A percentile compares a stretch with the other conserved stretches of the same genome.
These are phyloP conservation scores for Meloe dianella DNA, from an alignment of 2,888 invertebrate species.

Conservation along the genomic window DNA sequence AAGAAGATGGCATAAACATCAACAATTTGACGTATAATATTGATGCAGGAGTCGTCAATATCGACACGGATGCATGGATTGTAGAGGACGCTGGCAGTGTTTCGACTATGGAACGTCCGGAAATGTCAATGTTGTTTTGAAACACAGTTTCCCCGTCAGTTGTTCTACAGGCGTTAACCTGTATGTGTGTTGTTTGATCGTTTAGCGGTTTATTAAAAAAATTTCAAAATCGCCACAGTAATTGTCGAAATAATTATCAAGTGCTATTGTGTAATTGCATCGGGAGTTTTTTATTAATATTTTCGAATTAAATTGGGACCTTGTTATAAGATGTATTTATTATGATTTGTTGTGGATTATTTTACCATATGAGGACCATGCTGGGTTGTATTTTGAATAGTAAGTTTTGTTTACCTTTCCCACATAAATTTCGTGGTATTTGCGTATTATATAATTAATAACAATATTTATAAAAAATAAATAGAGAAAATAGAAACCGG, in stretches of 20 bases:
- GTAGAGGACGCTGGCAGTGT: neutral
- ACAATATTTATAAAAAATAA: neutral
- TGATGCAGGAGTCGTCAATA: neutral
- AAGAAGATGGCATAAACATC: too few species aligned
- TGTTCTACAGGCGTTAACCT: neutral
- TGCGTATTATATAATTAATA: neutral
- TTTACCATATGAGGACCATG: conserved; percentile 40
- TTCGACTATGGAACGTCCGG: neutral
- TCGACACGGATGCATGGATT: neutral
- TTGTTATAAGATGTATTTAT: neutral
- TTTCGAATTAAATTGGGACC: neutral
- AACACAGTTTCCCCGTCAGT: conserved; percentile 25
- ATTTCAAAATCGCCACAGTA: neutral
- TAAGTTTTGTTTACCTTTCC: conserved; percentile 39
- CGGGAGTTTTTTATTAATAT: neutral
- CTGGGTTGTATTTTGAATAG: conserved; percentile 34
- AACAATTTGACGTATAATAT: too few species aligned
- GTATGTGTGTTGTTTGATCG: neutral
- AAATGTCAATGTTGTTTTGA: conserved; percentile 9
- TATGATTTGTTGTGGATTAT: conserved; percentile 26
- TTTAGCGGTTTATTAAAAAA: neutral
- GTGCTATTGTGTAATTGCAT: neutral
- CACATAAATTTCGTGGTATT: conserved; percentile 20
- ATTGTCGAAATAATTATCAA: neutral
- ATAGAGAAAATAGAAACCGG: neutral